Evolutionary conservation across 1,140 invertebrate species (phyloP).

Genomic region (Mactra quadrangularis): DNA sequence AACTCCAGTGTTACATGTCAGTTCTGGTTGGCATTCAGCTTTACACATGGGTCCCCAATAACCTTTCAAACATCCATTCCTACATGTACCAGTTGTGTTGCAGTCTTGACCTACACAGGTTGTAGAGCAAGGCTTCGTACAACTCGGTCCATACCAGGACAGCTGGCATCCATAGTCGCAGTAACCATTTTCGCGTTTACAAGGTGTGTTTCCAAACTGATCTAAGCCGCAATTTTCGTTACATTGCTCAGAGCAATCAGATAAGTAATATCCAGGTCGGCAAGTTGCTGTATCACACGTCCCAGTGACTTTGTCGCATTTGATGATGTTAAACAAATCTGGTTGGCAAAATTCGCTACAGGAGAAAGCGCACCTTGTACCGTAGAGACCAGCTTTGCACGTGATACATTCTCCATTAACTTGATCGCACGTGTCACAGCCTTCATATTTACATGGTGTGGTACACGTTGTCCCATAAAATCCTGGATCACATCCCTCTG

Average conservation of each 20-base stretch:
- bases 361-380: not conserved
- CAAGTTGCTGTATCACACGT: not conserved
- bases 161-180: slow-evolving; percentile 24
- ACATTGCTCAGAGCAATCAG: slow-evolving; percentile 1
- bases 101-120: slow-evolving; percentile 37
- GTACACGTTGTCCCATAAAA: not conserved
- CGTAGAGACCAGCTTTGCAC: slow-evolving; percentile 19
- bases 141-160: slow-evolving; percentile 32
- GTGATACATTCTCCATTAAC: slow-evolving; percentile 8
- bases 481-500: slow-evolving; percentile 13
- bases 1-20: slow-evolving; percentile 20
- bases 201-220: not conserved
- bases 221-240: not conserved
- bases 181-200: slow-evolving; percentile 14
- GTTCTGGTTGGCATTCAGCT: not conserved
- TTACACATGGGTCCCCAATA: slow-evolving; percentile 47
- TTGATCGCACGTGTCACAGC: slow-evolving; percentile 11
- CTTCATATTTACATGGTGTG: not conserved
- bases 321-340: not conserved
- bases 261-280: not conserved
- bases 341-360: slow-evolving; percentile 29
- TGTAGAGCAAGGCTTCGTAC: not conserved
- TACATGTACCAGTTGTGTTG: slow-evolving; percentile 24
- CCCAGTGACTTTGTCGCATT: slow-evolving; percentile 5
- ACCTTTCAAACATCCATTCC: slow-evolving; percentile 16